Conservation (phyloP, 1,140 invertebrate genomes). For the Zaprionus africanus region DNA sequence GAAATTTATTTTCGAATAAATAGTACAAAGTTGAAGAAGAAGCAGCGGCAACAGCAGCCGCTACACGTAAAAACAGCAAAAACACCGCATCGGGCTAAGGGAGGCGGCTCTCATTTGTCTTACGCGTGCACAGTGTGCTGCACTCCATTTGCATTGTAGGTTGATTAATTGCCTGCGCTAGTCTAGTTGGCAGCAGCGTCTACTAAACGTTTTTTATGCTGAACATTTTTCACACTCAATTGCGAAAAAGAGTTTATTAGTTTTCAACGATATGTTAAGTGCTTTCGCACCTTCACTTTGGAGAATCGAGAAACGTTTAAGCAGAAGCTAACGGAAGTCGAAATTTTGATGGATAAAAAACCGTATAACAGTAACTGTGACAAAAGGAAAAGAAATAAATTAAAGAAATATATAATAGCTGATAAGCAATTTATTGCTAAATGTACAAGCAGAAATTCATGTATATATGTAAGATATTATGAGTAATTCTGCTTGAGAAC, state of each 20-base stretch:
- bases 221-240: constrained; percentile 15
- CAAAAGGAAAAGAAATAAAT: too few species aligned
- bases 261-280: constrained; percentile 16
- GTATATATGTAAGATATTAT: neutral
- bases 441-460: neutral
- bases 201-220: neutral
- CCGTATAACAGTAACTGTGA: neutral
- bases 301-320: neutral
- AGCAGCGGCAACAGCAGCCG: constrained; percentile 54
- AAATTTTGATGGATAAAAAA: neutral
- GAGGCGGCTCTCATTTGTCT: constrained; percentile 47
- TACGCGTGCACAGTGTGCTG: constrained; percentile 66
- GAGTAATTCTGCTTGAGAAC: neutral
- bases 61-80: constrained; percentile 71
- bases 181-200: neutral
- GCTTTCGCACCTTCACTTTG: constrained; percentile 26
- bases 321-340: neutral
- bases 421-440: neutral
- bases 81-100: constrained; percentile 50
- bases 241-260: constrained; percentile 24
- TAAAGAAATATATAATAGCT: neutral
- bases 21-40: constrained; percentile 80
- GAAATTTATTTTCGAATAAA: constrained; percentile 82
- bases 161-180: constrained; percentile 12
- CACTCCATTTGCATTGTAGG: constrained; percentile 22